Evolutionary conservation across 2,888 invertebrate species (phyloP).

Genomic region (Parnassius mnemosyne): DNA sequence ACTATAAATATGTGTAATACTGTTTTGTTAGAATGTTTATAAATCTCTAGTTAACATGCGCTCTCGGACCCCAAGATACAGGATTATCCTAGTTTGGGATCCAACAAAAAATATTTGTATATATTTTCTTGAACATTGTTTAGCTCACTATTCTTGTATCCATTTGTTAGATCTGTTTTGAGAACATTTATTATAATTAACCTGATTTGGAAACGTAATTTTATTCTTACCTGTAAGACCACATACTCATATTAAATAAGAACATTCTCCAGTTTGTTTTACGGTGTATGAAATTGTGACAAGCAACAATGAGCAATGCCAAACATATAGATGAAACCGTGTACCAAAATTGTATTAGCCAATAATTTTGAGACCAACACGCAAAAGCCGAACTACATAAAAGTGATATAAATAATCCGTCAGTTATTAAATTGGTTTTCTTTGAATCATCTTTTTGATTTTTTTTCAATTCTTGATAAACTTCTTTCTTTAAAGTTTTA

Average conservation of each 20-base stretch:
- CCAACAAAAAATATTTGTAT: too few relatives aligned
- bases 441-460: slow-evolving; percentile 60
- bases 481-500: slow-evolving; percentile 82
- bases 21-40: too few relatives aligned
- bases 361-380: slow-evolving; percentile 44
- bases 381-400: slow-evolving; percentile 48
- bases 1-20: too few relatives aligned
- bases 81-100: too few relatives aligned
- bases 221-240: slow-evolving; percentile 81
- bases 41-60: too few relatives aligned
- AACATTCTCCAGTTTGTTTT: slow-evolving; percentile 89
- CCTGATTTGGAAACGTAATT: too few relatives aligned
- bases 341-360: slow-evolving; percentile 50
- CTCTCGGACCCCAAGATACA: too few relatives aligned
- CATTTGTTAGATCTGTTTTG: too few relatives aligned
- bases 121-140: too few relatives aligned
- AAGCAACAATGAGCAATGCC: slow-evolving; percentile 80
- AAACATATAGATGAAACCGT: slow-evolving; percentile 79
- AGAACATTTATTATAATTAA: too few relatives aligned
- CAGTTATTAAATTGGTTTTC: slow-evolving; percentile 56
- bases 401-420: slow-evolving; percentile 56
- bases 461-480: slow-evolving; percentile 76
- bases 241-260: slow-evolving; percentile 84
- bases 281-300: slow-evolving; percentile 90
- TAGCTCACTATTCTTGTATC: too few relatives aligned